phyloP scores from a whole-genome alignment of 2,113 vertebrate genomes.

The Micronisus gabar region DNA sequence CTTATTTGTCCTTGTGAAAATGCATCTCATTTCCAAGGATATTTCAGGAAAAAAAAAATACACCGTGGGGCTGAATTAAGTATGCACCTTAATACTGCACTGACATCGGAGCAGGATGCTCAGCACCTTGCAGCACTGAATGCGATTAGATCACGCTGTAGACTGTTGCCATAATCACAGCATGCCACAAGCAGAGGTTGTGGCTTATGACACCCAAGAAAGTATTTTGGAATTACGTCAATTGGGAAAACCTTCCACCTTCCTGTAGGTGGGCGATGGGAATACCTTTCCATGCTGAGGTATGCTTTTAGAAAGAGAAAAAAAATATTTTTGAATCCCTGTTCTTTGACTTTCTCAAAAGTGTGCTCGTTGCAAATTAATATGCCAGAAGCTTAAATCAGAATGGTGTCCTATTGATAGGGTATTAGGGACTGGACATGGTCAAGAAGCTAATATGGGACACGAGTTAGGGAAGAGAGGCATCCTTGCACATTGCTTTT shows the following conservation, averaged over 20 bases:
- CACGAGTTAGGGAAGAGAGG: background rate
- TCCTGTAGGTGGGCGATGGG: background rate
- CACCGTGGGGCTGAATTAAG: background rate
- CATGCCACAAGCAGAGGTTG: background rate
- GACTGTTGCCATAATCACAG: background rate
- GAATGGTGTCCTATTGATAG: background rate
- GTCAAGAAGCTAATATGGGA: background rate
- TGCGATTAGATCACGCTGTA: accelerated
- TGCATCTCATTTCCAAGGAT: background rate
- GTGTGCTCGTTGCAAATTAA: background rate
- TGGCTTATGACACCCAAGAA: background rate
- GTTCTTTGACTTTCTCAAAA: background rate
- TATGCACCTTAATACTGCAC: background rate
- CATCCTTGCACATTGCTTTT: background rate
- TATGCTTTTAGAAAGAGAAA: background rate
- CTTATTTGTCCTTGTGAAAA: background rate
- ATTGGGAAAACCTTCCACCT: background rate
- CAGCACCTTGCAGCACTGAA: background rate
- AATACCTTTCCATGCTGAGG: background rate
- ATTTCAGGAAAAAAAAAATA: background rate
- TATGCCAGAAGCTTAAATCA: background rate
- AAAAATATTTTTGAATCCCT: background rate
- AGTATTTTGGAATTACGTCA: background rate
- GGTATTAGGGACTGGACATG: background rate
- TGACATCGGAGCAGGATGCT: background rate